phyloP scores from a whole-genome alignment of 2,888 invertebrate species.

The Parasteatoda lunata region DNA sequence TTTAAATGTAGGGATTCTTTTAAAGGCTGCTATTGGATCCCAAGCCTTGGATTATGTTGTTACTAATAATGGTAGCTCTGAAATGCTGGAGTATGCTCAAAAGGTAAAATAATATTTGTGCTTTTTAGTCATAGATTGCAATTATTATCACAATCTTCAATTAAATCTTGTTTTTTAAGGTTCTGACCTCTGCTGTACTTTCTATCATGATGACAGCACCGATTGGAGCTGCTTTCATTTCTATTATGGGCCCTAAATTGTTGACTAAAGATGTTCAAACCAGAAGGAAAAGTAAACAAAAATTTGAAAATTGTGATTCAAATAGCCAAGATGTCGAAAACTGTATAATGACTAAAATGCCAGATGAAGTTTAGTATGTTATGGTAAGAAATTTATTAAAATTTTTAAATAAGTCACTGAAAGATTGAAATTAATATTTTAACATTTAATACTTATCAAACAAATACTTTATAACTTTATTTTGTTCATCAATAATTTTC shows the following conservation, averaged over 20 bases:
- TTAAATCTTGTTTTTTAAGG: constrained; percentile 71
- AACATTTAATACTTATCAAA: too few species aligned
- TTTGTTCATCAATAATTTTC: too few species aligned
- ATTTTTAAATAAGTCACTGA: too few species aligned
- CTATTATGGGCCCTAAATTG: constrained; percentile 56
- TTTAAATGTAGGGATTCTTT: constrained; percentile 53
- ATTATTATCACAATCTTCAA: not conserved
- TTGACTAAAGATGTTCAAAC: constrained; percentile 15
- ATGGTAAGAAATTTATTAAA: too few species aligned
- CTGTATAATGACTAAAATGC: too few species aligned
- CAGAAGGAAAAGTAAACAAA: constrained; percentile 7
- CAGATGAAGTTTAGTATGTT: too few species aligned
- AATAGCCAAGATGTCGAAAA: too few species aligned
- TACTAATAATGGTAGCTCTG: constrained; percentile 17
- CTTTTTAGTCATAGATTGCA: not conserved
- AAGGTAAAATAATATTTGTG: constrained; percentile 24
- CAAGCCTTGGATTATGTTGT: constrained; percentile 77
- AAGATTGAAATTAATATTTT: too few species aligned
- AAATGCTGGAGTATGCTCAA: constrained; percentile 48
- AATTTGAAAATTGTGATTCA: not conserved
- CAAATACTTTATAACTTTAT: too few species aligned
- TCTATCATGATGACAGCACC: constrained; percentile 88
- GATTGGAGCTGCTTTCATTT: constrained; percentile 74
- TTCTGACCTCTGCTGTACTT: constrained; percentile 85
- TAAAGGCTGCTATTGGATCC: constrained; percentile 82